These are phyloP conservation scores for silkworm (Bombyx mori) DNA, from an alignment of 1,140 invertebrate species.

Conservation along the genomic window DNA sequence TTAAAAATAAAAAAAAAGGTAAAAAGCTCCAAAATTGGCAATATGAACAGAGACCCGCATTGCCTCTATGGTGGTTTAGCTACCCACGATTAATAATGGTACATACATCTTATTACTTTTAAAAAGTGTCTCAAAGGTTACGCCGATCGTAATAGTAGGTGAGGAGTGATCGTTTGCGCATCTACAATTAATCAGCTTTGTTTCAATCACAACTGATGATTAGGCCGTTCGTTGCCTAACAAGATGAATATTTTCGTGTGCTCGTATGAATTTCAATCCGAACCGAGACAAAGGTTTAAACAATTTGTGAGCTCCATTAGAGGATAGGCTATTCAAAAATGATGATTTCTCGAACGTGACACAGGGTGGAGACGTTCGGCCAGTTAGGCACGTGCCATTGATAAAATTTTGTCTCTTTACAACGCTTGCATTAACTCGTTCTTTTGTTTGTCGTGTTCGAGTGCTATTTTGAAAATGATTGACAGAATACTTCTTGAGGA, in stretches of 20 bases:
- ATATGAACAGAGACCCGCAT: too few species aligned
- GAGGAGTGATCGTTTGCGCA: too few species aligned
- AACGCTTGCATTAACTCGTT: too few species aligned
- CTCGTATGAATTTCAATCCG: slow-evolving; percentile 40
- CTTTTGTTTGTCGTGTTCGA: background rate
- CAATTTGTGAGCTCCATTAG: slow-evolving; percentile 52
- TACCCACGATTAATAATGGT: too few species aligned
- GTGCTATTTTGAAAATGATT: background rate
- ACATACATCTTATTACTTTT: too few species aligned
- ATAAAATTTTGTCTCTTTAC: background rate
- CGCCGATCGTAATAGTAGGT: too few species aligned
- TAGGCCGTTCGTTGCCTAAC: slow-evolving; percentile 45
- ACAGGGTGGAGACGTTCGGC: slow-evolving; percentile 12
- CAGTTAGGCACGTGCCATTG: slow-evolving; percentile 9
- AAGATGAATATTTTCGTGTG: slow-evolving; percentile 50
- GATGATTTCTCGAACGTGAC: slow-evolving; percentile 12
- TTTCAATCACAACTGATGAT: slow-evolving; percentile 41
- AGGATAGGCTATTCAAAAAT: slow-evolving; percentile 37
- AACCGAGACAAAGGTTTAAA: slow-evolving; percentile 55
- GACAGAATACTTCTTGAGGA: too few species aligned
- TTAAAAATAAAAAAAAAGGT: too few species aligned
- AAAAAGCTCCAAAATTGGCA: too few species aligned
- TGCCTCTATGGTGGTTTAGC: too few species aligned
- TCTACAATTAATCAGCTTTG: too few species aligned
- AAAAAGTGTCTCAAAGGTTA: too few species aligned